Base-by-base conservation (phyloP, 2,797 vertebrate species). In the Alcedo atthis region DNA sequence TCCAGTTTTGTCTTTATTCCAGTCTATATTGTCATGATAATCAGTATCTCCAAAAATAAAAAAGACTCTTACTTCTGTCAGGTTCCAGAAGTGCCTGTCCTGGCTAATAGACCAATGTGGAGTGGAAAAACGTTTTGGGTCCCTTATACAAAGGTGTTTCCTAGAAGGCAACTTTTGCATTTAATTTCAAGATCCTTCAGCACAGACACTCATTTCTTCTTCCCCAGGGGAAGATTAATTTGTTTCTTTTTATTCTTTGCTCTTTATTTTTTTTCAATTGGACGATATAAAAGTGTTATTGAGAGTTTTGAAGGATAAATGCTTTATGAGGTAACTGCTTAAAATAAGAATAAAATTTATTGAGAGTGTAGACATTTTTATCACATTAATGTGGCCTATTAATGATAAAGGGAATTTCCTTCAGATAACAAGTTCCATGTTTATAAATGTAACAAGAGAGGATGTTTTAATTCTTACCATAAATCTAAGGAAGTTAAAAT, bases 391-490 rank as follows among this genome's bases (percentile, higher is more conserved):
- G 91, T 94, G 96, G 95, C 94, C 96, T 96, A 93, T 97, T 97
- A 97, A 96, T 93, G 95, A 97, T 96, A 97, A 96, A 96, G 84
- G 94, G 97, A 97, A 97, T 97, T 97, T 97, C 96, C 96, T 97
- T 93, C 91, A 90, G 93, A 96, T 97, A 96, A 97, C 42, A 35
- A 97, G 96, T 81, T 92, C 77, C 81, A 45, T 94, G 92, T 96
- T 97, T 97, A 97, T 94, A 95, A 96, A 96, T 84, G 87, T 89
- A 94, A 96, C 64, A 94, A 94, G 85, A 89, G 87, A 54, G 5
- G 91, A 92, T 43, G 61, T 95, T 94, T 96, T 94, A 95, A 95
- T 95, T 96, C 83, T 76, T 88, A 91, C 90, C 88, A 94, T 96
- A 97, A 97, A 97, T 28, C 42, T 87, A 94, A 95, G 96, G 93